Percentiles rank a stretch among this genome's conserved stretches.
These are phyloP conservation scores for Epizoanthus scotinus DNA, from an alignment of 92 coral and sea anemone species.

Conservation along the genomic window DNA sequence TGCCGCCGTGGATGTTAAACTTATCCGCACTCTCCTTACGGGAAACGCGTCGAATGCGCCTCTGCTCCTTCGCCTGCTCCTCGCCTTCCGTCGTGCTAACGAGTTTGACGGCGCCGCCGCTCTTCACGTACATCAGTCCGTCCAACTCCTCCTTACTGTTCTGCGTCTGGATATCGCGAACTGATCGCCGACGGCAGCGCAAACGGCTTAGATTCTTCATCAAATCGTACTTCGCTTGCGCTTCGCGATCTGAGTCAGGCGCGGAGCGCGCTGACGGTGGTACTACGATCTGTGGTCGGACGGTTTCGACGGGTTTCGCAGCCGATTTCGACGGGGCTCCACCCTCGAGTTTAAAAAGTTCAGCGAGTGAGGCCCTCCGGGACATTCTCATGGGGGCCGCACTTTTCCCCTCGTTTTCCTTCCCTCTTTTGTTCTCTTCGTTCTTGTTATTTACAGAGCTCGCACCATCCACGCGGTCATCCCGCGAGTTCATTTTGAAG, in stretches of 20 bases:
- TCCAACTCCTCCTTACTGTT: constrained; percentile 78
- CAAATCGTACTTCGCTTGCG: constrained; percentile 37
- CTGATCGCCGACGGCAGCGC: constrained; percentile 78
- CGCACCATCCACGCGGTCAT: constrained; percentile 63
- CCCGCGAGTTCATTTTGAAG: constrained; percentile 64
- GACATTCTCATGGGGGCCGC: constrained; percentile 72
- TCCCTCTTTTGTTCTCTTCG: constrained; percentile 40
- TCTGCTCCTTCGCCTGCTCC: constrained; percentile 74
- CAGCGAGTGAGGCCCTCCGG: constrained; percentile 85
- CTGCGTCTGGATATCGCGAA: constrained; percentile 78
- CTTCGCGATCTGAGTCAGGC: constrained; percentile 36
- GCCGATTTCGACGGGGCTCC: constrained; percentile 46
- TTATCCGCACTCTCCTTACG: constrained; percentile 77
- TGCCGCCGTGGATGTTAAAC: constrained; percentile 48
- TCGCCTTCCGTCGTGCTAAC: constrained; percentile 86
- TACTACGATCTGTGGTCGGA: constrained; percentile 40
- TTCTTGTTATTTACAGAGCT: constrained; percentile 46
- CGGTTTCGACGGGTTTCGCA: constrained; percentile 62
- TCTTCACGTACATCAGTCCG: constrained; percentile 88
- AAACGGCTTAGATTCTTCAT: constrained; percentile 68
- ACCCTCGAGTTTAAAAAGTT: constrained; percentile 81
- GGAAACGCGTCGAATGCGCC: constrained; percentile 76
- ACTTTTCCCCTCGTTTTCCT: constrained; percentile 39
- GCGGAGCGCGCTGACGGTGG: constrained; percentile 28
- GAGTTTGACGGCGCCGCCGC: constrained; percentile 82